Percentiles rank a stretch among this genome's conserved stretches.
Evolutionary conservation across 2,888 invertebrate genomes (phyloP).

Genomic region (Leptarthrus brevirostris): DNA sequence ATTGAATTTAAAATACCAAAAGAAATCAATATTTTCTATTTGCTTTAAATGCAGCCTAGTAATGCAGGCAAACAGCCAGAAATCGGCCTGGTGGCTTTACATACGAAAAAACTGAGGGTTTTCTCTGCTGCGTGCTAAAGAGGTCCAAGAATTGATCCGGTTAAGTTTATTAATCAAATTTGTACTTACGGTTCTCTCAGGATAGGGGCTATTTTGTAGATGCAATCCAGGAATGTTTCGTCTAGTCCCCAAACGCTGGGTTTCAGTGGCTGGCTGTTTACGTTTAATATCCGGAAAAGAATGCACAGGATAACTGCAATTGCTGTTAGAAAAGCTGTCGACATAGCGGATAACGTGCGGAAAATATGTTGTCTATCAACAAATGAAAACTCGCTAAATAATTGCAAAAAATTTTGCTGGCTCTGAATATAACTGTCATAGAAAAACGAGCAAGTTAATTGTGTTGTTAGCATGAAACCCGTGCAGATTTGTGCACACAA

Average conservation of each 20-base stretch:
- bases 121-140: too few relatives aligned
- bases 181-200: slow-evolving; percentile 86
- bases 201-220: slow-evolving; percentile 82
- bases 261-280: slow-evolving; percentile 83
- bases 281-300: slow-evolving; percentile 85
- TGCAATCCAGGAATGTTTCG: slow-evolving; percentile 79
- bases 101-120: too few relatives aligned
- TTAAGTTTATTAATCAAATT: too few relatives aligned
- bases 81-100: too few relatives aligned
- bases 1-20: too few relatives aligned
- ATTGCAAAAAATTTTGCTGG: slow-evolving; percentile 55
- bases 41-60: too few relatives aligned
- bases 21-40: too few relatives aligned
- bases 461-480: too few relatives aligned
- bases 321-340: slow-evolving; percentile 82
- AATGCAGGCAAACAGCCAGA: too few relatives aligned
- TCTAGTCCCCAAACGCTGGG: slow-evolving; percentile 83
- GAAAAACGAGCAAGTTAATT: slow-evolving; percentile 56
- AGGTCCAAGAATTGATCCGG: too few relatives aligned
- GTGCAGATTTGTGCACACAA: slow-evolving; percentile 19
- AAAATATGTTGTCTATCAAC: slow-evolving; percentile 57
- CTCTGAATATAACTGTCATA: slow-evolving; percentile 57
- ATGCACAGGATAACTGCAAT: slow-evolving; percentile 85
- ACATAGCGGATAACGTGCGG: slow-evolving; percentile 70
- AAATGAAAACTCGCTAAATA: slow-evolving; percentile 54